Conservation (phyloP, 2,797 vertebrate species). For the Kryptopterus vitreolus region DNA sequence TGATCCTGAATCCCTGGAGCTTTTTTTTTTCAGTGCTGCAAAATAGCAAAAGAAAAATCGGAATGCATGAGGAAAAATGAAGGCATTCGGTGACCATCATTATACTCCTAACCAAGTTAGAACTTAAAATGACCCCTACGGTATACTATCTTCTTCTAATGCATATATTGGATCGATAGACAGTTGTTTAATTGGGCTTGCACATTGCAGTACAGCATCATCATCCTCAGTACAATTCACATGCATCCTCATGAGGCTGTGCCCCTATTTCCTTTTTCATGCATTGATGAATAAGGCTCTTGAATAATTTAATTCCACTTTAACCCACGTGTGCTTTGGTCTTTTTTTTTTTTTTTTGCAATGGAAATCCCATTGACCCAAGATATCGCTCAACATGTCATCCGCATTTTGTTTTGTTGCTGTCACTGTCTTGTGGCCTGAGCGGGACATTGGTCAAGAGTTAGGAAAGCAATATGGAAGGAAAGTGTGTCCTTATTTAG, state of each 20-base stretch:
- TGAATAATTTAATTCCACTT: slow-evolving; percentile 26
- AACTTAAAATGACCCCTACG: slow-evolving; percentile 44
- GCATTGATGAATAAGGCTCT: slow-evolving; percentile 27
- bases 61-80: background rate
- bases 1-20: background rate
- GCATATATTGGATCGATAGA: slow-evolving; percentile 46
- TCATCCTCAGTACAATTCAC: background rate
- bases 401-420: background rate
- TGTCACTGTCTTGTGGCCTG: background rate
- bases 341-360: background rate
- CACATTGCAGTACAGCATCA: slow-evolving; percentile 4
- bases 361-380: background rate
- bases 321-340: background rate
- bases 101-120: background rate
- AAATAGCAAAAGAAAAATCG: background rate
- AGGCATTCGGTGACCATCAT: background rate
- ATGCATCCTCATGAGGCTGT: background rate
- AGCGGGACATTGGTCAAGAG: background rate
- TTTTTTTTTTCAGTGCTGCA: background rate
- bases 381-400: background rate
- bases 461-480: background rate
- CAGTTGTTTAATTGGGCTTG: slow-evolving; percentile 41
- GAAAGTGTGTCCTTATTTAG: slow-evolving; percentile 15
- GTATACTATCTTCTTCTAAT: slow-evolving; percentile 50
- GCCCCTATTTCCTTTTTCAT: slow-evolving; percentile 17